These are phyloP conservation scores for Anabas testudineus DNA, from an alignment of 2,797 vertebrate species.

Conservation along the genomic window DNA sequence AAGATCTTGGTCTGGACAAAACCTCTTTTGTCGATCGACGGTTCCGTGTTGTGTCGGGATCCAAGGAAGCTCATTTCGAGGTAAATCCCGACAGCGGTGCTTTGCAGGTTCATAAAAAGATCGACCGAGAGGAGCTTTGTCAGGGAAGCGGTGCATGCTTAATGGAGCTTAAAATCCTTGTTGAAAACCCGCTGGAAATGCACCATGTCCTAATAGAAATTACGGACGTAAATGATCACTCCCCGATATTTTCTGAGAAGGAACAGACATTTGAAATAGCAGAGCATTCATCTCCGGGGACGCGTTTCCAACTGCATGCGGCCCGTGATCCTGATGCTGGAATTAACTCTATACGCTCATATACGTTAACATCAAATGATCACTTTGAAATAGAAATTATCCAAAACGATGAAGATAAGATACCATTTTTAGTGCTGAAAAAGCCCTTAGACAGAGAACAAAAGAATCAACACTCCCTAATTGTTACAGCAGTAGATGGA, in stretches of 20 bases:
- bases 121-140: conserved; percentile 85
- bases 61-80: conserved; percentile 75
- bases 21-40: conserved; percentile 67
- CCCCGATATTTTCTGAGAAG: conserved; percentile 70
- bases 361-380: conserved; percentile 71
- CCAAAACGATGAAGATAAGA: conserved; percentile 66
- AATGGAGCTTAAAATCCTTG: conserved; percentile 81
- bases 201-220: conserved; percentile 81
- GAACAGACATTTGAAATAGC: conserved; percentile 66
- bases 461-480: conserved; percentile 20
- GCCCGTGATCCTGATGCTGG: conserved; percentile 85
- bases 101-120: conserved; percentile 75
- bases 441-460: conserved; percentile 75
- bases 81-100: conserved; percentile 83
- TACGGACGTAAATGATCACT: conserved; percentile 83
- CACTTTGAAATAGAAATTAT: conserved; percentile 75
- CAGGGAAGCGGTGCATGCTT: conserved; percentile 67
- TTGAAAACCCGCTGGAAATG: conserved; percentile 84
- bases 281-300: conserved; percentile 61
- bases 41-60: conserved; percentile 79
- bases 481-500: conserved; percentile 72
- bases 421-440: conserved; percentile 72
- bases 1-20: conserved; percentile 84
- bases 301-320: conserved; percentile 81
- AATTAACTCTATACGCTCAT: conserved; percentile 77